A percentile compares a stretch with the other conserved stretches of the same genome.
Evolutionary conservation across 2,888 invertebrate genomes (phyloP).

Genomic region (Phaonia tiefii): DNA sequence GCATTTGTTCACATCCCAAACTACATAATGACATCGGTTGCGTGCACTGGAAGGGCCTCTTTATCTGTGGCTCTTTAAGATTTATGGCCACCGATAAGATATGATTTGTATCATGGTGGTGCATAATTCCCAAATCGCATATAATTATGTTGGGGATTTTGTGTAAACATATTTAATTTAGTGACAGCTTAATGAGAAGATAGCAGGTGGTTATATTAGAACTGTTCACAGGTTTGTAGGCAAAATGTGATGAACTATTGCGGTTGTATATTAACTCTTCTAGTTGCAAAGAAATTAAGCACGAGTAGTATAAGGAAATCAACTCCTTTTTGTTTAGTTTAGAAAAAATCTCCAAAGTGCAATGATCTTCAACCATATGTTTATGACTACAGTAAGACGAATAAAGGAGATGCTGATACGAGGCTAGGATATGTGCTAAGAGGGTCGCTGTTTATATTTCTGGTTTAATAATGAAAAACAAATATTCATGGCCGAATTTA

Average conservation of each 20-base stretch:
- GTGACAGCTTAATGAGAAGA: neutral
- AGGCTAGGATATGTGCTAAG: too few relatives aligned
- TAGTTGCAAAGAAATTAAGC: neutral
- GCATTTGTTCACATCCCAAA: neutral
- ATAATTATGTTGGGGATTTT: neutral
- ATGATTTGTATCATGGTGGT: constrained; percentile 31
- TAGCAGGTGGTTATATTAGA: neutral
- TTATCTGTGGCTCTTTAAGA: neutral
- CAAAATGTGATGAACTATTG: neutral
- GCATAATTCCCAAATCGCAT: constrained; percentile 14
- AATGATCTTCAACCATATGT: too few relatives aligned
- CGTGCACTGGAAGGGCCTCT: constrained; percentile 1
- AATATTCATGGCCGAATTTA: too few relatives aligned
- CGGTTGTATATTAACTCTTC: constrained; percentile 40
- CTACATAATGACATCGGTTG: neutral
- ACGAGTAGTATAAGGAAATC: too few relatives aligned
- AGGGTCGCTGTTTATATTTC: too few relatives aligned
- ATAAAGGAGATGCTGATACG: too few relatives aligned
- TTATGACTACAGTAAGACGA: too few relatives aligned
- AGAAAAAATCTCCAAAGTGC: too few relatives aligned
- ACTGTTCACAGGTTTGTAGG: neutral
- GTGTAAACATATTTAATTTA: constrained; percentile 14
- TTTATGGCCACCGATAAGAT: constrained; percentile 11
- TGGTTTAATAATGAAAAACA: too few relatives aligned
- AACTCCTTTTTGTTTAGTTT: too few relatives aligned